Base-by-base conservation (phyloP, 35 echinoderm and acorn worm genomes). In the Lytechinus pictus region DNA sequence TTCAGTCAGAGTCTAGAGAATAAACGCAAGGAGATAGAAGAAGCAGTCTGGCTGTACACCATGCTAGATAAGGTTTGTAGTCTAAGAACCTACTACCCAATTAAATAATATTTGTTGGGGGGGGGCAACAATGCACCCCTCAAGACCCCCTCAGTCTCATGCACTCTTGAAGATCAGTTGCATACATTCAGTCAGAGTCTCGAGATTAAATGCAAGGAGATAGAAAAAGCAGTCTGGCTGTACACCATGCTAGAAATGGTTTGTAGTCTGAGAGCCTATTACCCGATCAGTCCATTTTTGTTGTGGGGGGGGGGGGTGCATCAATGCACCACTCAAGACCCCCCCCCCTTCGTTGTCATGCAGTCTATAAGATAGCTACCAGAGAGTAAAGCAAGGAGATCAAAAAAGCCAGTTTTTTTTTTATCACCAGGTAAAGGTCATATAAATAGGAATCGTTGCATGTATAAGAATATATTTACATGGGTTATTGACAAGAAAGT, bases 221-320 rank as follows among this genome's bases (percentile, higher is more conserved):
- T 98, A 51, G 96, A 98, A 28, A 96, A 98, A 94, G 92, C 96
- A 16, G 94, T 94, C 6, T 91, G 86, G 58, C 86, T 98, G 5
- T 98, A 95, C 93, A 94, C 96, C 3, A 95, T 94, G 95, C 95
- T 97, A 0, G 96, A 95, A 95, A 96, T 97, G 95, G 97, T 98
- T 90, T 90, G 88, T 90, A 79, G 21, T 79, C 4, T 79, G 19
- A 24, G 66, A 79, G 33, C 33, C 33, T 0, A 44, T 44, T 44
- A 44, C 33, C 33, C 33, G 2, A 44, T 44, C 33, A 44, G 33
- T 1, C 33, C 2, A 44, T 44, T 44, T 44, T 44, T 44, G 2
- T 44, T 0, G 2, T 86, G 92, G 6, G 66, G 86, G 53, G 21
- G 97, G 92, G 94, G 61, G 55, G 16, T 94, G 58, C 1, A 27